phyloP scores from a whole-genome alignment of 1,140 invertebrate species.

The Diorhabda carinulata region DNA sequence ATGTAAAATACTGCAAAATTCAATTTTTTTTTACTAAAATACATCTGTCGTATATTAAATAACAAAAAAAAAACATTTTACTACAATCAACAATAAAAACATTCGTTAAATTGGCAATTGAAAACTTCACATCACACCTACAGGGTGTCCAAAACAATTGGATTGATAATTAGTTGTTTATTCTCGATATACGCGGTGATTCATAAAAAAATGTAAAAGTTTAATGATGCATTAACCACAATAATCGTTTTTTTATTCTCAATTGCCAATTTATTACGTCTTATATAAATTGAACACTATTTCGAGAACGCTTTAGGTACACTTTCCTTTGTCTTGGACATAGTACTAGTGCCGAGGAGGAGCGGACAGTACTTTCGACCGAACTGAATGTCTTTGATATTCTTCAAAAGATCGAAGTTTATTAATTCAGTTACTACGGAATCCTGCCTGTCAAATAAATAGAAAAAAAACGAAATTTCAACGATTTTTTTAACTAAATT shows the following conservation, averaged over 20 bases:
- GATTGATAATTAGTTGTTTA: background rate
- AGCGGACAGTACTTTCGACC: conserved; percentile 70
- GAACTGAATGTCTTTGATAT: conserved; percentile 67
- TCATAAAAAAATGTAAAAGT: background rate
- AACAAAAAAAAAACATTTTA: background rate
- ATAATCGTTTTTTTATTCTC: background rate
- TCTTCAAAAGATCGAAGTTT: conserved; percentile 88
- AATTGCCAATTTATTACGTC: background rate
- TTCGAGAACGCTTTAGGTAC: conserved; percentile 69
- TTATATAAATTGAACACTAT: conserved; percentile 35
- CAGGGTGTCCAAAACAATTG: background rate
- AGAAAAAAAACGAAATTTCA: no score
- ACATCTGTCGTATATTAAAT: background rate
- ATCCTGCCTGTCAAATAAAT: conserved; percentile 65
- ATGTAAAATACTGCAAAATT: conserved; percentile 10
- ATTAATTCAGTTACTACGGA: conserved; percentile 85
- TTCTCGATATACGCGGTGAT: background rate
- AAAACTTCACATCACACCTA: background rate
- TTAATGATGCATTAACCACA: background rate
- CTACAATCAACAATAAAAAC: background rate
- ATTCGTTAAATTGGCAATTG: background rate
- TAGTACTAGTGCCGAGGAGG: conserved; percentile 66
- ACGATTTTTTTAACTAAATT: no score
- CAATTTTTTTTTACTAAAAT: conserved; percentile 3
- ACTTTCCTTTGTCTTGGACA: conserved; percentile 74